Evolutionary conservation across 2,797 vertebrate species (phyloP).

Genomic region (Chaetophractus vellerosus): DNA sequence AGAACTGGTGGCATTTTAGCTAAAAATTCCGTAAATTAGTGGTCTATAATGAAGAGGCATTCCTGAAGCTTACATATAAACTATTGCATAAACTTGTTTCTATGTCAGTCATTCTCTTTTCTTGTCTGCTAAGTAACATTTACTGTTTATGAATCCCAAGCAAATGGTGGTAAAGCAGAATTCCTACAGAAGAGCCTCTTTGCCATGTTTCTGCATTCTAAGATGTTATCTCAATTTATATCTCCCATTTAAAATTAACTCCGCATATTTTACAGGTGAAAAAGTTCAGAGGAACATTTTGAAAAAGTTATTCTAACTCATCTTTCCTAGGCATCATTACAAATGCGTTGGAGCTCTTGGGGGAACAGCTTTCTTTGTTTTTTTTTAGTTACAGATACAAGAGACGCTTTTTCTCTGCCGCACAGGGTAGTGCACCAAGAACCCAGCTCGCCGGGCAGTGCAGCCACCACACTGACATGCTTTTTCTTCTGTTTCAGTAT

Average conservation of each 20-base stretch:
- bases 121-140: not conserved
- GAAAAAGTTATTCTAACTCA: not conserved
- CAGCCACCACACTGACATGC: slow-evolving; percentile 13
- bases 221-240: not conserved
- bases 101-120: slow-evolving; percentile 1
- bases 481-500: slow-evolving; percentile 1
- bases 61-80: not conserved
- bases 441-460: slow-evolving; percentile 24
- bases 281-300: slow-evolving; percentile 56
- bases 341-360: not conserved
- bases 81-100: not conserved
- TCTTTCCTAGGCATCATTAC: slow-evolving; percentile 7
- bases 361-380: not conserved
- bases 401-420: not conserved
- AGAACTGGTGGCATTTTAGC: not conserved
- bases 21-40: slow-evolving; percentile 39
- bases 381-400: too few species aligned
- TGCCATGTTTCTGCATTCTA: not conserved
- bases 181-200: not conserved
- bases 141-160: not conserved
- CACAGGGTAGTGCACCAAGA: fast-evolving
- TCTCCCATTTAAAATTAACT: not conserved
- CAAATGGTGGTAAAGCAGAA: slow-evolving; percentile 4
- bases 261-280: not conserved
- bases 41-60: not conserved